These are phyloP conservation scores for Aphaenogaster rudis DNA, from an alignment of 1,140 invertebrate genomes.

Conservation along the genomic window DNA sequence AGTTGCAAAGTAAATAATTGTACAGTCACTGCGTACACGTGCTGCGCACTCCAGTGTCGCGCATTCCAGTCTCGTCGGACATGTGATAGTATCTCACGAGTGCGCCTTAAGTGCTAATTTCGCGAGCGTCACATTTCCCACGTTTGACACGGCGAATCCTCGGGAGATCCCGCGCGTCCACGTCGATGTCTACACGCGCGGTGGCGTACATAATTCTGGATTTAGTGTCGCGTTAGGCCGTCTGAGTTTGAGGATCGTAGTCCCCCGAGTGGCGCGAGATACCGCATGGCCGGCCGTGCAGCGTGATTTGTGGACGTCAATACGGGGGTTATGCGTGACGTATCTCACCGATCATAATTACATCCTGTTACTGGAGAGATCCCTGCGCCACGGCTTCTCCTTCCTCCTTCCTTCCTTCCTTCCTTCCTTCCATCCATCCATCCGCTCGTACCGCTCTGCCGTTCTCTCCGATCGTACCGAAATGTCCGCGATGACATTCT, in stretches of 20 bases:
- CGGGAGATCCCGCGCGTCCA: slow-evolving; percentile 67
- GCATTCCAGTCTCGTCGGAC: not conserved
- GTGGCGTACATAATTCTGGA: slow-evolving; percentile 74
- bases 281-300: slow-evolving; percentile 78
- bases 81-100: slow-evolving; percentile 47
- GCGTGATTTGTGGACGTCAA: slow-evolving; percentile 87
- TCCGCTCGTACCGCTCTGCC: not conserved
- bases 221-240: slow-evolving; percentile 74
- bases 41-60: not conserved
- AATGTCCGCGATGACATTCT: slow-evolving; percentile 55
- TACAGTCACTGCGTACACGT: not conserved
- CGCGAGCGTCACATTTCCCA: slow-evolving; percentile 56
- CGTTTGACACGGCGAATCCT: slow-evolving; percentile 65
- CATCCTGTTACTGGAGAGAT: slow-evolving; percentile 85
- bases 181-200: slow-evolving; percentile 61
- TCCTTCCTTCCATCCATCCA: slow-evolving; percentile 18
- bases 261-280: slow-evolving; percentile 77
- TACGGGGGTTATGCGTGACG: slow-evolving; percentile 86
- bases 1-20: not conserved
- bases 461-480: slow-evolving; percentile 7
- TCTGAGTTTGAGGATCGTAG: slow-evolving; percentile 69
- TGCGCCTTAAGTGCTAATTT: slow-evolving; percentile 61
- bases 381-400: slow-evolving; percentile 73
- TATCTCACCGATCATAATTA: slow-evolving; percentile 88
- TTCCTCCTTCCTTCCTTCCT: slow-evolving; percentile 49